Evolutionary conservation across 2,888 invertebrate species (phyloP), one percentile per base, ranked within the genome.

Genomic region (Drosophila setosimentum): DNA sequence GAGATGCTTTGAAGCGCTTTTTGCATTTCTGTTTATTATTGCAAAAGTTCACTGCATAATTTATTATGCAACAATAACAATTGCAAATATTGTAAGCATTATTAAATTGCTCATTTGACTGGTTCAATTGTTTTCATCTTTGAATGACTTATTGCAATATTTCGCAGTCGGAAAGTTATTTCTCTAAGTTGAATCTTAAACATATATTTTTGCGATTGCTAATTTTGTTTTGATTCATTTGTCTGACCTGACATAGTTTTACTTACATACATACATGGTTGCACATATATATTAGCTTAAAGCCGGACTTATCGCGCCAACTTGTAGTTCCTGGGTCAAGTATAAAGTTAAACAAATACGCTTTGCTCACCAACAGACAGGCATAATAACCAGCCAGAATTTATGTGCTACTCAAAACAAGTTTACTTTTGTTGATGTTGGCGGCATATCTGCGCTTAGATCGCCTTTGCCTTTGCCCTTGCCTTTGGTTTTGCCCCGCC

Each of bases 301-400:
- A 50, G 60, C 49, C 63, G 62, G 57, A 35, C 50, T 50, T 59
- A 67, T 51, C 45, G 55, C 13, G 40, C 49, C 71, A 51, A 50
- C 65, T 68, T 65, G 64, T 66, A 67, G 72, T 70, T 64, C 70
- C 55, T 64, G 80, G 85, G 82, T 85, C 82, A 85, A 82, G 80
- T 85, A 79, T 70, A 68, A 83, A 84, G 75, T 84, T 82, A 75
- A 82, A 76, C 75, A 85, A 76, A 82, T 76, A 73, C 73, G 80
- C 68, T 82, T 76, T 73, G 65, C 79, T 45, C 42, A 27, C 57
- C 29, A 30, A 48, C 29, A 30, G 49, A n/a, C 27, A 51, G 63
- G 33, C 61, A 24, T 1, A 24, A 4, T 16, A 24, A 24, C 24
- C 35, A 37, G 27, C 40, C 68, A 66, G 64, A 63, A 82, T 82